phyloP scores from a whole-genome alignment of 2,888 invertebrate species.

The Synanthedon myopaeformis region DNA sequence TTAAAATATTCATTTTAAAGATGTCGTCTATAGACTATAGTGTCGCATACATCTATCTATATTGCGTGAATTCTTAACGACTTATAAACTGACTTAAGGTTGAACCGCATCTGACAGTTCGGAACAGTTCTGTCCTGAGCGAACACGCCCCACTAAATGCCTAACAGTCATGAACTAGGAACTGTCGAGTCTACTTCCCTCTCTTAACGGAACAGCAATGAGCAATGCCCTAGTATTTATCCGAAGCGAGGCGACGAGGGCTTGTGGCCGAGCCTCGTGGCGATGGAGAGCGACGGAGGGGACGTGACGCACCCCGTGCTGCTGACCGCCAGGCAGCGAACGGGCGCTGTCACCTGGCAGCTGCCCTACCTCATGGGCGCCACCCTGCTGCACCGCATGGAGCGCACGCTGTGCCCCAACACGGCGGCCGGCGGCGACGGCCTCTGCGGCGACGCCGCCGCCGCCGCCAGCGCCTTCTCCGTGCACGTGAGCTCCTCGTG shows the following conservation, averaged over 20 bases:
- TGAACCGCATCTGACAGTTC: no score
- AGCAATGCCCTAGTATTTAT: neutral
- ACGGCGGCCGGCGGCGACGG: slow-evolving; percentile 15
- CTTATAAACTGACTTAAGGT: no score
- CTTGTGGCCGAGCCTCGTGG: slow-evolving; percentile 31
- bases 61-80: no score
- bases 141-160: no score
- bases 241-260: neutral
- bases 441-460: slow-evolving; percentile 21
- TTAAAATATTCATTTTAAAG: no score
- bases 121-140: no score
- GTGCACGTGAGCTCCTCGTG: slow-evolving; percentile 50
- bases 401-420: slow-evolving; percentile 50
- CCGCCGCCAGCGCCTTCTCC: slow-evolving; percentile 25
- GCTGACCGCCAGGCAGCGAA: slow-evolving; percentile 40
- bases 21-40: no score
- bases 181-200: no score
- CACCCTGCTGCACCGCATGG: slow-evolving; percentile 28
- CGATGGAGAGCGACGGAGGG: slow-evolving; percentile 29
- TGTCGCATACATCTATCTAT: no score
- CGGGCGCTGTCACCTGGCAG: slow-evolving; percentile 61
- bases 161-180: no score
- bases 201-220: no score
- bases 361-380: slow-evolving; percentile 37
- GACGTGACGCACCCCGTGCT: slow-evolving; percentile 45